Percentiles rank a stretch among this genome's conserved stretches.
phyloP scores from a whole-genome alignment of 92 coral and sea anemone species.

The Galaxea fascicularis region DNA sequence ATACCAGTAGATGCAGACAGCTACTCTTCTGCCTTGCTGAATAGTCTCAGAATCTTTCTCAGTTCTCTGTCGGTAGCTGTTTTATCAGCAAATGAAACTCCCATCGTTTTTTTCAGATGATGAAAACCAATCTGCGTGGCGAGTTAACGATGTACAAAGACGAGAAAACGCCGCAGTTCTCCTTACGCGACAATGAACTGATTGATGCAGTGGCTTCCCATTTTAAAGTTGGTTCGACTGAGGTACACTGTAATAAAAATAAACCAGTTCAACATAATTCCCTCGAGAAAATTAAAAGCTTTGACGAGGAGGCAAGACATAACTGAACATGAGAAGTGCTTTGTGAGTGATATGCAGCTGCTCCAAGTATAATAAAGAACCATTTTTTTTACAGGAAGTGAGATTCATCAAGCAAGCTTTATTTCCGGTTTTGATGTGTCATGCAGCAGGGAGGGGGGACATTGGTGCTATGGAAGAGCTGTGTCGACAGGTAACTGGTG shows the following conservation, averaged over 20 bases:
- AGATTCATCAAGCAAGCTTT: conserved; percentile 92
- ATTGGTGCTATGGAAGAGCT: conserved; percentile 79
- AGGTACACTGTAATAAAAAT: conserved; percentile 47
- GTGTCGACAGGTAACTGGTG: conserved; percentile 69
- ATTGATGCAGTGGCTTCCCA: conserved; percentile 88
- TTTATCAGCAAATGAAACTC: not conserved
- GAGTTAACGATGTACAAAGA: conserved; percentile 81
- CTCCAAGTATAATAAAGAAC: not conserved
- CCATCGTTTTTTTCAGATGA: conserved; percentile 65
- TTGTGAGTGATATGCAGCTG: not conserved
- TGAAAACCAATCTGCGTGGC: conserved; percentile 93
- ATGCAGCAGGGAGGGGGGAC: conserved; percentile 91
- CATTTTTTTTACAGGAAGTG: conserved; percentile 76
- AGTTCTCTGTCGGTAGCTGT: too few species aligned
- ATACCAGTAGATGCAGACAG: too few species aligned
- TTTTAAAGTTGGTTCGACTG: conserved; percentile 88
- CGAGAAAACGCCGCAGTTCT: conserved; percentile 79
- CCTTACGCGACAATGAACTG: conserved; percentile 87
- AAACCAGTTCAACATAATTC: not conserved
- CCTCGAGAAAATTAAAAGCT: not conserved
- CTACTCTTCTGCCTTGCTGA: too few species aligned
- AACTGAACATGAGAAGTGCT: not conserved
- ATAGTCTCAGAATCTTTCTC: too few species aligned
- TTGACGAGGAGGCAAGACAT: not conserved
- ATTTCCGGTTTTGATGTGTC: conserved; percentile 91